Conservation (phyloP, 1,140 invertebrate species). For the Pseudomyrmex cubaensis region DNA sequence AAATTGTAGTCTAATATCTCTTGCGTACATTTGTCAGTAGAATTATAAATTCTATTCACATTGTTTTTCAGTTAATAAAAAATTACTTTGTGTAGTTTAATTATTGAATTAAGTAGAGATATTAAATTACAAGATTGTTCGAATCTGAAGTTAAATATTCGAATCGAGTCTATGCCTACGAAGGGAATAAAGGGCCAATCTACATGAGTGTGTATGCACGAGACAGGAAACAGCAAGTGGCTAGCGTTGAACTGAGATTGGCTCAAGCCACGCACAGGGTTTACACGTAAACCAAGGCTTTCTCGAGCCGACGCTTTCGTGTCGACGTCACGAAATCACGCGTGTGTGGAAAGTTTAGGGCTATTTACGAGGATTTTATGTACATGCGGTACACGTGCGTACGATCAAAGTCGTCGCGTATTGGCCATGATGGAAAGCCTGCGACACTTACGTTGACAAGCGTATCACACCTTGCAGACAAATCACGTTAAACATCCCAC, state of each 20-base stretch:
- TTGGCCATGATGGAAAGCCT: slow-evolving; percentile 42
- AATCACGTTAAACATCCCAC: slow-evolving; percentile 10
- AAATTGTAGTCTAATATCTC: neutral
- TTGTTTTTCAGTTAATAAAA: neutral
- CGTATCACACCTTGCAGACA: slow-evolving; percentile 13
- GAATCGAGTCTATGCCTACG: slow-evolving; percentile 40
- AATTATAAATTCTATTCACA: neutral
- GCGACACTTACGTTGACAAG: slow-evolving; percentile 32
- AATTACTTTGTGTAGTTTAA: neutral
- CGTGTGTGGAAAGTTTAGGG: slow-evolving; percentile 54
- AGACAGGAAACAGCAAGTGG: slow-evolving; percentile 83
- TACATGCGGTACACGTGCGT: slow-evolving; percentile 9
- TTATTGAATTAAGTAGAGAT: neutral
- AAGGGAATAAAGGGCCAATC: slow-evolving; percentile 80
- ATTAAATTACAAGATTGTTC: neutral
- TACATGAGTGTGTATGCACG: slow-evolving; percentile 70
- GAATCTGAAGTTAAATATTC: neutral
- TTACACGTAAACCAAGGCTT: slow-evolving; percentile 67
- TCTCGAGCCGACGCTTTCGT: slow-evolving; percentile 60
- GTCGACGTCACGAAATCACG: slow-evolving; percentile 62
- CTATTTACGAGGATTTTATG: neutral
- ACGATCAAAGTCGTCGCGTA: slow-evolving; percentile 36
- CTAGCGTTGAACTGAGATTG: slow-evolving; percentile 76
- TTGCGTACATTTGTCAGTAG: neutral
- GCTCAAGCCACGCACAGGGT: slow-evolving; percentile 68